Conservation (phyloP, 1,140 invertebrate genomes). For the Cyphomyrmex costatus region DNA sequence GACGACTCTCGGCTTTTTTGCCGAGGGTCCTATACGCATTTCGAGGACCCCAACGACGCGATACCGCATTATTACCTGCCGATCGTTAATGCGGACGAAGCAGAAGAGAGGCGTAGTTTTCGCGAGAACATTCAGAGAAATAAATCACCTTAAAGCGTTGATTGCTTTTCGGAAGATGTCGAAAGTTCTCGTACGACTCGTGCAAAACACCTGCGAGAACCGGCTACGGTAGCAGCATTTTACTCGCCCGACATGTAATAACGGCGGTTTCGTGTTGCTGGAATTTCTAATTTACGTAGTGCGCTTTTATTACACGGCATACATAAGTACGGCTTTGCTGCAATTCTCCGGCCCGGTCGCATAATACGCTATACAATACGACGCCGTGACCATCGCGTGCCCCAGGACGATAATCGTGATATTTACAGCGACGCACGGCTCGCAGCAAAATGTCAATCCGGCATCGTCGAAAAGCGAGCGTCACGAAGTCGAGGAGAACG, state of each 20-base stretch:
- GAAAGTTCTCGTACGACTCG: constrained; percentile 25
- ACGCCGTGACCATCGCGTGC: constrained; percentile 38
- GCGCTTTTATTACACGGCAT: constrained; percentile 20
- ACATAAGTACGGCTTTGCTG: constrained; percentile 12
- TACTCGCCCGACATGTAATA: constrained; percentile 30
- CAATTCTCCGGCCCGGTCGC: constrained; percentile 29
- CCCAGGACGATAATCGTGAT: constrained; percentile 52
- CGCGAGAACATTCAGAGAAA: constrained; percentile 3
- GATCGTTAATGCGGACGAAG: constrained; percentile 35
- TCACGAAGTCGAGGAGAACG: constrained; percentile 52
- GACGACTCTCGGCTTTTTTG: constrained; percentile 36
- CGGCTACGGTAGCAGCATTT: not conserved
- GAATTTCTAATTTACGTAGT: constrained; percentile 52
- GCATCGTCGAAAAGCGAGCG: constrained; percentile 40
- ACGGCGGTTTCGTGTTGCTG: constrained; percentile 23
- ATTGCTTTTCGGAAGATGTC: constrained; percentile 37
- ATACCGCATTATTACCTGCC: constrained; percentile 57
- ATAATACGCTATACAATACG: constrained; percentile 47
- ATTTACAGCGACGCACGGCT: constrained; percentile 44
- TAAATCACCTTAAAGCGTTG: constrained; percentile 27
- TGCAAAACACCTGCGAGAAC: constrained; percentile 12
- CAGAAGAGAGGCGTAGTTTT: constrained; percentile 22
- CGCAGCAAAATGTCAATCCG: constrained; percentile 58
- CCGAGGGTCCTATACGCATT: constrained; percentile 46
- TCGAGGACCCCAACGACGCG: constrained; percentile 49